Conservation (phyloP, 2,888 invertebrate species). For the Tridacna crocea region DNA sequence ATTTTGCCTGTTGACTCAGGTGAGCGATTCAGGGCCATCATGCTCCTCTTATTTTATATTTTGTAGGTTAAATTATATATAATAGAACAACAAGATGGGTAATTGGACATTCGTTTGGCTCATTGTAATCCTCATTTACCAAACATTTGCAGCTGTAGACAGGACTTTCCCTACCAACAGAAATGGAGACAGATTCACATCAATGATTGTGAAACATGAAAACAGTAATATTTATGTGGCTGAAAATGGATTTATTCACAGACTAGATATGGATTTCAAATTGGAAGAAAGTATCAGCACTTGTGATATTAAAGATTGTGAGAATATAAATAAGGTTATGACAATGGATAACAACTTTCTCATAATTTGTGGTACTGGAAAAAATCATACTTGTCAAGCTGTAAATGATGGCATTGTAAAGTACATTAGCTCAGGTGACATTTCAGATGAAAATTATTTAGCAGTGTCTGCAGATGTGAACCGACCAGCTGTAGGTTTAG, state of each 20-base stretch:
- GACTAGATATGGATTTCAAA: background rate
- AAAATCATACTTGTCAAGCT: constrained; percentile 20
- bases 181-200: constrained; percentile 16
- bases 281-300: background rate
- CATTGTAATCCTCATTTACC: background rate
- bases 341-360: background rate
- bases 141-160: background rate
- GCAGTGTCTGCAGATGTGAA: constrained; percentile 20
- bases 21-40: no score
- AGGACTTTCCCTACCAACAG: constrained; percentile 4
- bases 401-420: background rate
- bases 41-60: no score
- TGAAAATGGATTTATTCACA: constrained; percentile 11
- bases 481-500: constrained; percentile 15
- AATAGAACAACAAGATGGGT: background rate
- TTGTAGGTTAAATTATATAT: no score
- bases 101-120: background rate
- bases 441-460: background rate
- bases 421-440: background rate
- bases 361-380: constrained; percentile 28
- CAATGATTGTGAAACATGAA: background rate
- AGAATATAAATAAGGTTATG: constrained; percentile 28
- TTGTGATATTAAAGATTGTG: constrained; percentile 1
- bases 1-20: no score
- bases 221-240: background rate